These are phyloP conservation scores for Parotocinclus haroldoi DNA, from an alignment of 2,797 vertebrate genomes.

Conservation along the genomic window DNA sequence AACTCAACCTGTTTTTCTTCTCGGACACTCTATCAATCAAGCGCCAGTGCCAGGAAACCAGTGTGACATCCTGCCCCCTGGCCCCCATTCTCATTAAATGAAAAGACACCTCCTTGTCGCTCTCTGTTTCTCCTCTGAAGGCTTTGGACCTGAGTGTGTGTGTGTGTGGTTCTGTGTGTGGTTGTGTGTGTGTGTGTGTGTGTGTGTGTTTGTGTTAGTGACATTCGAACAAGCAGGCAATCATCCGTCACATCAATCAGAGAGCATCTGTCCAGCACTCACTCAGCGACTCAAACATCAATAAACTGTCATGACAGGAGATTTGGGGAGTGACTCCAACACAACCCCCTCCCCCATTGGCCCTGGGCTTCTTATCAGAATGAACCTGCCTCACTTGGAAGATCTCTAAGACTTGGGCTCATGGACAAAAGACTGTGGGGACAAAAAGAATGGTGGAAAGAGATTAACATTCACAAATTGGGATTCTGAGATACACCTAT, in stretches of 20 bases:
- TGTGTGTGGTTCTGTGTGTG: no score
- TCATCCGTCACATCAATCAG: slow-evolving; percentile 71
- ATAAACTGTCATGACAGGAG: slow-evolving; percentile 63
- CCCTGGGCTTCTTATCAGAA: slow-evolving; percentile 62
- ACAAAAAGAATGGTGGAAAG: slow-evolving; percentile 48
- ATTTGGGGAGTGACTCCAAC: slow-evolving; percentile 34
- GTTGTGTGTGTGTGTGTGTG: slow-evolving; percentile 23
- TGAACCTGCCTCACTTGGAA: slow-evolving; percentile 58
- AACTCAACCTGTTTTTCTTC: slow-evolving; percentile 45
- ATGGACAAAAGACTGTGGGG: slow-evolving; percentile 67
- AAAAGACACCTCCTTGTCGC: slow-evolving; percentile 51
- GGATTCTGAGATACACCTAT: slow-evolving; percentile 57
- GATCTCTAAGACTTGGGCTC: slow-evolving; percentile 41
- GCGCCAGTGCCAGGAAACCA: slow-evolving; percentile 46
- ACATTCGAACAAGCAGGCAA: slow-evolving; percentile 56
- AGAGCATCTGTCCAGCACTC: slow-evolving; percentile 61
- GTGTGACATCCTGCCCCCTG: slow-evolving; percentile 46
- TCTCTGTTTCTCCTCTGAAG: slow-evolving; percentile 39
- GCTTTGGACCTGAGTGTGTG: slow-evolving; percentile 37
- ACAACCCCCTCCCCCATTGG: slow-evolving; percentile 17
- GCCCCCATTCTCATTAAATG: slow-evolving; percentile 46
- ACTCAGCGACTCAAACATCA: slow-evolving; percentile 65
- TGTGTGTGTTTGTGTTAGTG: slow-evolving; percentile 32
- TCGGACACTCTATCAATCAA: slow-evolving; percentile 55
- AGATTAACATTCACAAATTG: slow-evolving; percentile 72